phyloP scores from a whole-genome alignment of 2,113 vertebrate species.

The Gopherus evgoodei region DNA sequence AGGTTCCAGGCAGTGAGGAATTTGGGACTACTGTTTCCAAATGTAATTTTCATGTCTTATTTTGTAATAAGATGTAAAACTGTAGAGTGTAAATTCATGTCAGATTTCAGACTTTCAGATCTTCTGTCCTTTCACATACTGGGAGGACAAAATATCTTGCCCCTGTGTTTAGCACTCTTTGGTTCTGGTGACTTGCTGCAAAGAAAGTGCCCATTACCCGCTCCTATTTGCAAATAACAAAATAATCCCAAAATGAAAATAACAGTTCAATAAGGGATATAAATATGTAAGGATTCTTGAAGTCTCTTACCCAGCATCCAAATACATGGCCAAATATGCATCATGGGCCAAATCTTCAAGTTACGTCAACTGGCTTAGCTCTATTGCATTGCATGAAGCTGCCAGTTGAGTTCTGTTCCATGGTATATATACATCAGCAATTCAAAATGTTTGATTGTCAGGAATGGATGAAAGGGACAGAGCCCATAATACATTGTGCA shows the following conservation, averaged over 20 bases:
- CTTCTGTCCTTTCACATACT: not conserved
- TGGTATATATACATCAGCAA: not conserved
- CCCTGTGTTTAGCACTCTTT: conserved; percentile 7
- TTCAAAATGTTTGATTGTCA: not conserved
- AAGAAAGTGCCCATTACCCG: conserved; percentile 25
- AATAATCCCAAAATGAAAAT: not conserved
- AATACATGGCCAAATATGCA: not conserved
- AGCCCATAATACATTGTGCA: not conserved
- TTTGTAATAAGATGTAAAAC: not conserved
- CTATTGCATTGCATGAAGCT: not conserved
- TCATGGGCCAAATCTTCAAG: not conserved
- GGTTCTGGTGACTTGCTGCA: conserved; percentile 13
- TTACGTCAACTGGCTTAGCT: not conserved
- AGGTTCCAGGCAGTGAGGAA: not conserved
- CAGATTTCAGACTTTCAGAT: not conserved
- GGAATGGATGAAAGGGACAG: not conserved
- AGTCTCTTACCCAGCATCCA: not conserved
- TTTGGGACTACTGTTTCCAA: not conserved
- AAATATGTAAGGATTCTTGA: not conserved
- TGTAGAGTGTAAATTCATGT: not conserved
- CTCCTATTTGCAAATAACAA: conserved; percentile 12
- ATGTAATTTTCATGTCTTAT: not conserved
- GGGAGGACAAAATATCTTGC: not conserved
- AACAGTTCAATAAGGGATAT: not conserved
- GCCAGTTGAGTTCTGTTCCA: not conserved